A percentile compares a stretch with the other conserved stretches of the same genome.
Evolutionary conservation across 2,797 vertebrate genomes (phyloP).

Genomic region (Enteromius afrohamiltoni): DNA sequence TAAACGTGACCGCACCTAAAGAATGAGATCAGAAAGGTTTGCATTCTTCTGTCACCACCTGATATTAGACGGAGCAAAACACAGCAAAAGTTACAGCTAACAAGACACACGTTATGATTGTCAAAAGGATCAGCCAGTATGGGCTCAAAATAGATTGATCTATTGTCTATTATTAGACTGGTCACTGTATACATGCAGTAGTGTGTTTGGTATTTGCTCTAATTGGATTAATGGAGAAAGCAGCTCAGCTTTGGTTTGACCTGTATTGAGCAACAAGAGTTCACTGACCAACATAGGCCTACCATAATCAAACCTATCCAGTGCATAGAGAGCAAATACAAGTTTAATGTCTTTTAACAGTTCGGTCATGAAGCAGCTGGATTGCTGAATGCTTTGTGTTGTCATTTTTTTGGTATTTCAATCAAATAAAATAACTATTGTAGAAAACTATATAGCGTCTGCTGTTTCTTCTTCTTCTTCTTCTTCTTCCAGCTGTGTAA

Average conservation of each 20-base stretch:
- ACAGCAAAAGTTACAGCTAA: background rate
- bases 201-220: conserved; percentile 30
- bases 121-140: background rate
- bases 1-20: background rate
- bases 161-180: background rate
- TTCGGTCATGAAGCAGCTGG: conserved; percentile 18
- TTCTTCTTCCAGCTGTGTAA: too few species aligned
- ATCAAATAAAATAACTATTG: background rate
- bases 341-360: conserved; percentile 1
- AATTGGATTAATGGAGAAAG: conserved; percentile 41
- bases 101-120: background rate
- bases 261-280: conserved; percentile 29
- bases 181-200: conserved; percentile 12
- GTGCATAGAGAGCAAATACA: conserved; percentile 14
- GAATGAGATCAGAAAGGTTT: background rate
- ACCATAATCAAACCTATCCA: background rate
- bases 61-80: background rate
- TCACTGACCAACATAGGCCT: conserved; percentile 24
- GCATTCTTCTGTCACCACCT: background rate
- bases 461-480: too few species aligned
- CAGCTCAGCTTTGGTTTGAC: conserved; percentile 11
- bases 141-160: background rate
- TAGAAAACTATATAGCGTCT: too few species aligned
- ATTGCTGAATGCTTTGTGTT: conserved; percentile 29
- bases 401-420: background rate